Evolutionary conservation across 2,797 vertebrate species (phyloP).

Genomic region (Cossypha caffra): DNA sequence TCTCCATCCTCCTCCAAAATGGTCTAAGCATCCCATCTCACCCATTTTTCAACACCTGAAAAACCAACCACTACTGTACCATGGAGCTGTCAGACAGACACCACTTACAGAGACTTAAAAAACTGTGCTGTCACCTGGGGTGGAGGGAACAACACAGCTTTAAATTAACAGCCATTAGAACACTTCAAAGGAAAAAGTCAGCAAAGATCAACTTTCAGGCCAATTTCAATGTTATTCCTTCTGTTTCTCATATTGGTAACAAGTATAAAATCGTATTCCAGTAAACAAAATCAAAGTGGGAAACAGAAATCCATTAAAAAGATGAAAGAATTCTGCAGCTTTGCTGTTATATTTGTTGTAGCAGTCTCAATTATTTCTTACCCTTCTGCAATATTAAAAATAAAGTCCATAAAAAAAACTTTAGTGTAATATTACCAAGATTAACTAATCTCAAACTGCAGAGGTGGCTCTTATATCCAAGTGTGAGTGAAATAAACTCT

Average conservation of each 20-base stretch:
- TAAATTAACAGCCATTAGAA: background rate
- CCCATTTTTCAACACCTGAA: background rate
- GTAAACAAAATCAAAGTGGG: background rate
- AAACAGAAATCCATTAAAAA: background rate
- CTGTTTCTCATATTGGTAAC: background rate
- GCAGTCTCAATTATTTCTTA: background rate
- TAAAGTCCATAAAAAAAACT: background rate
- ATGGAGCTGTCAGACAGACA: background rate
- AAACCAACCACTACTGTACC: background rate
- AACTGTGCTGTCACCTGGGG: background rate
- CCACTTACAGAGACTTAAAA: background rate
- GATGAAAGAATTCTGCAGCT: background rate
- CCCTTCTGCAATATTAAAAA: background rate
- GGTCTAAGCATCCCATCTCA: background rate
- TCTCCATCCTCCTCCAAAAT: background rate
- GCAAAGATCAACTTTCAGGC: background rate
- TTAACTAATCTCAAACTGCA: background rate
- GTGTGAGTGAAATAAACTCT: background rate
- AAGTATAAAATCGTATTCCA: background rate
- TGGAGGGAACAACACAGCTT: background rate
- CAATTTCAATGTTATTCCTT: background rate
- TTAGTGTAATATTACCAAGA: background rate
- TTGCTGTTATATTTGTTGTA: background rate
- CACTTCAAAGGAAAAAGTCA: background rate
- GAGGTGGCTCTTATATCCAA: background rate